Base-by-base conservation (phyloP, 2,888 invertebrate genomes). In the Lithodes maja region DNA sequence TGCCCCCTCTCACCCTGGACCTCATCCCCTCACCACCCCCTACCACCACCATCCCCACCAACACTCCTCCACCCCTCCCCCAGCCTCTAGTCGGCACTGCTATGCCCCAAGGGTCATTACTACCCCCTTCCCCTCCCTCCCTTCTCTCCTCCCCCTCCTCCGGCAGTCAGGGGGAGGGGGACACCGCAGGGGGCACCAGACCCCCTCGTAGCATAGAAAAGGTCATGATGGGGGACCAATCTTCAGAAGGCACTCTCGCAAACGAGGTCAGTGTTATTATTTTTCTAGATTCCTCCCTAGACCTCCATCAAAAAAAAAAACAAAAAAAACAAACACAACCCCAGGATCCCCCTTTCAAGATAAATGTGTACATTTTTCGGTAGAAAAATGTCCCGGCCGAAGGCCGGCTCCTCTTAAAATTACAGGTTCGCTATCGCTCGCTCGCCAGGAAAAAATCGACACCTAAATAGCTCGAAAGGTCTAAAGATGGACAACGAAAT, bases 81-180 rank as follows among this genome's bases (percentile, higher is more conserved):
- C 77, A 69, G 55, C 85, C 69, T n/a, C 83, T 83, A 15, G 79
- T 79, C 54, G 78, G 79, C 68, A 52, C 83, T 54, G 49, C 80
- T 49, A 2, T 74, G 49, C 33, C 82, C 77, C 84, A 71, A 53
- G 17, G 9, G 33, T n/a, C 80, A n/a, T 52, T 17, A 75, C 53
- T 49, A 53, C 54, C 75, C 55, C 50, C 33, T 17, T 54, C 75
- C 54, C 55, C 77, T 50, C 55, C 61, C 9, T 55, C 55, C 84
- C 12, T 61, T 5, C 12, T 61, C 5, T 61, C 61, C 61, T 33
- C 33, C 33, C 33, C 33, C 33, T 33, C 33, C 33, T 33, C 17
- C 68, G 77, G 12, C 12, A 77, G 52, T 71, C 15, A 71, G 17
- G 71, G 17, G 3, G 52, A 52, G 52, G 52, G 12, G 78, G 78